A percentile compares a stretch with the other conserved stretches of the same genome.
These are phyloP conservation scores for Dendrocincla fuliginosa DNA, from an alignment of 2,797 vertebrate species.

Conservation along the genomic window DNA sequence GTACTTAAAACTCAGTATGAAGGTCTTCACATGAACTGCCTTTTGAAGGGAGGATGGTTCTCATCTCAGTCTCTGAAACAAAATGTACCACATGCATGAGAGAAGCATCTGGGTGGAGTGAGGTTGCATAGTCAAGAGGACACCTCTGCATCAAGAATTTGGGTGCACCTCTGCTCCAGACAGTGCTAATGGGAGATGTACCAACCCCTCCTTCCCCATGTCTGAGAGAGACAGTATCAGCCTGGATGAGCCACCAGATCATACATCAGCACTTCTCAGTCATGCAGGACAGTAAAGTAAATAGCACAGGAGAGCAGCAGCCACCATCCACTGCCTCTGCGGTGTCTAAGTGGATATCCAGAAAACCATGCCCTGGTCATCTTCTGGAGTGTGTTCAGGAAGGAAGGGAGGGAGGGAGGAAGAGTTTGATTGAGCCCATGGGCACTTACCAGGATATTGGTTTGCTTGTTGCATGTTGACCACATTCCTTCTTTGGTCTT, in stretches of 20 bases:
- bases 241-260: not conserved
- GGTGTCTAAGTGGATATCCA: not conserved
- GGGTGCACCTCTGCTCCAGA: not conserved
- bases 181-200: not conserved
- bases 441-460: constrained; percentile 84
- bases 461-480: constrained; percentile 82
- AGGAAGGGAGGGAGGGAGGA: not conserved
- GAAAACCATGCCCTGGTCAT: not conserved
- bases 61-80: not conserved
- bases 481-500: constrained; percentile 86
- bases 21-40: not conserved
- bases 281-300: not conserved
- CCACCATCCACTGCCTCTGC: not conserved
- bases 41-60: not conserved
- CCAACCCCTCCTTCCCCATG: not conserved
- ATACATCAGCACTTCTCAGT: not conserved
- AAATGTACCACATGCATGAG: not conserved
- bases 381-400: not conserved
- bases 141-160: not conserved
- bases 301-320: not conserved
- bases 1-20: not conserved
- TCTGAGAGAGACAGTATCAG: not conserved
- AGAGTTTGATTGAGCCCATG: not conserved
- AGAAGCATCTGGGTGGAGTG: not conserved
- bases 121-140: not conserved